Evolutionary conservation across 2,888 invertebrate species (phyloP), one percentile per base, ranked within the genome.

Genomic region (Lasioglossum oenotherae): DNA sequence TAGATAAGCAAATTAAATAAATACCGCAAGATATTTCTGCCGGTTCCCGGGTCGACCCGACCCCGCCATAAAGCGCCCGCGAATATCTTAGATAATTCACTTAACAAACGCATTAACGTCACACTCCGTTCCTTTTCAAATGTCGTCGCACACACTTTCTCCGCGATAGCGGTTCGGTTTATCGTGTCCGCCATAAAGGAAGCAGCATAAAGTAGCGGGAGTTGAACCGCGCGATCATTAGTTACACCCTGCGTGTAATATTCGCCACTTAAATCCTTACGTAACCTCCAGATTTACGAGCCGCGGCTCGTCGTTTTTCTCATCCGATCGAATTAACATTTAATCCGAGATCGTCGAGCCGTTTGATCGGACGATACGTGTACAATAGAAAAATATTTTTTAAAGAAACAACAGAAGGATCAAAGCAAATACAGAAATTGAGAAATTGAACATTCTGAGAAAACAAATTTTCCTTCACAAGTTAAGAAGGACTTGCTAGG

Each of bases 1-100:
- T 23, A 82, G 86, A 87, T 86, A 87, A 87, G 86, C 69, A 78
- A 86, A 87, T 87, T 60, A 78, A 87, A 87, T 82, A 86, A 87
- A 82, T 41, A 23, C 79, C 27, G 35, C 74, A 27, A 46, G 82
- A 87, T 87, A 82, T 60, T 64, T 38, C 64, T 46, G 5, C 12
- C 71, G 2, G 3, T 19, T 27, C 31, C n/a, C 1, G 35, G 64
- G 31, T 10, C 31, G 35, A 16, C 44, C 57, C 60, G 44, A 69
- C 38, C 8, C 8, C 57, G 67, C 74, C 53, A 79, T 86, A 86
- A 86, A 86, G 60, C 74, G 77, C 38, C 49, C 23, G 67, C 76
- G 76, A 82, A 74, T 86, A 86, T 86, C 76, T 77, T 44, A 86
- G 80, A 85, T 79, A 80, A 79, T 85, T 85, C 81, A 35, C 64